Conservation (phyloP, 2,797 vertebrate genomes). For the Myotis vivesi region DNA sequence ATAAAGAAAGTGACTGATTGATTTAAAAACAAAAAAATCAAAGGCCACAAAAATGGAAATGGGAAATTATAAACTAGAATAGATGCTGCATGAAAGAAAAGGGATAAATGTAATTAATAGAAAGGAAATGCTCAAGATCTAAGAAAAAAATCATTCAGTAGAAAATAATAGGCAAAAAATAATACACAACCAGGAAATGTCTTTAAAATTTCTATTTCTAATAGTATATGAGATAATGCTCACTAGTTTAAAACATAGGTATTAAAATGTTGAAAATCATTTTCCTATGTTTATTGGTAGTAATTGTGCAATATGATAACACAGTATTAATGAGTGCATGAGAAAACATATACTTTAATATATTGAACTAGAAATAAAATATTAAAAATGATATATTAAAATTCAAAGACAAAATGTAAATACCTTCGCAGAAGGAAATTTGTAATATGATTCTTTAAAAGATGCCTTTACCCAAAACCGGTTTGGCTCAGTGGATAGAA, state of each 20-base stretch:
- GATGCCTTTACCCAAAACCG: background rate
- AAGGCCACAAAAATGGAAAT: background rate
- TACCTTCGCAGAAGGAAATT: background rate
- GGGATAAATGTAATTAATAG: background rate
- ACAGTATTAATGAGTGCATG: background rate
- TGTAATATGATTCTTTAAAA: background rate
- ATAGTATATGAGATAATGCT: background rate
- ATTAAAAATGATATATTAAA: background rate
- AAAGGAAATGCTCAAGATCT: background rate
- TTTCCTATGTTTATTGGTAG: background rate
- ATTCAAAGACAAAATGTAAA: slow-evolving; percentile 6
- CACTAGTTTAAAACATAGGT: background rate
- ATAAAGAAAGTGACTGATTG: background rate
- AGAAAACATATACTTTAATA: background rate
- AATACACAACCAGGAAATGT: background rate
- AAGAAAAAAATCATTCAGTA: background rate
- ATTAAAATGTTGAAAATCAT: background rate
- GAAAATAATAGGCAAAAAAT: background rate
- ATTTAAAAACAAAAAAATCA: background rate
- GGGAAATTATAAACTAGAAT: background rate
- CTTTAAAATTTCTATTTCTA: slow-evolving; percentile 15
- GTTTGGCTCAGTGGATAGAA: too few relatives aligned
- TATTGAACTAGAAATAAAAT: background rate
- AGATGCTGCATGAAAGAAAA: background rate
- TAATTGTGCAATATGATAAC: background rate